Conservation (phyloP, 1,140 invertebrate species). For the Acromyrmex echinatior region DNA sequence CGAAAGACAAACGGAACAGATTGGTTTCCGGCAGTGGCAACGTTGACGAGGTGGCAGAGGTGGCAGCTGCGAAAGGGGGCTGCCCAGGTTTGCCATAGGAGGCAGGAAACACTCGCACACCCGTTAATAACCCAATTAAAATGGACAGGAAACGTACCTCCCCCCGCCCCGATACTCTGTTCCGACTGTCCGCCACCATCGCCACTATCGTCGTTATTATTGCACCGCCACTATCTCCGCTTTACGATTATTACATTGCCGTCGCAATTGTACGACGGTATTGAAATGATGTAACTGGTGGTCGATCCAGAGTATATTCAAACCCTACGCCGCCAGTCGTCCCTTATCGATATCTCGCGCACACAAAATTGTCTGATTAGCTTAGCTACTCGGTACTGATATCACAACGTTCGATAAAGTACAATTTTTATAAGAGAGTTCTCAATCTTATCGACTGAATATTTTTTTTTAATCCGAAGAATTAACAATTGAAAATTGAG, state of each 20-base stretch:
- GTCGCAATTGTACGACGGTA: slow-evolving; percentile 35
- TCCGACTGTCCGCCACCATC: slow-evolving; percentile 25
- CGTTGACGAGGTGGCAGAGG: slow-evolving; percentile 71
- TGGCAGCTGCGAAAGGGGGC: slow-evolving; percentile 75
- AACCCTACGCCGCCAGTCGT: not conserved
- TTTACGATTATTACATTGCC: slow-evolving; percentile 33
- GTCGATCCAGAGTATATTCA: slow-evolving; percentile 1
- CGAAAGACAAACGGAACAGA: slow-evolving; percentile 82
- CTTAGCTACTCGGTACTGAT: not conserved
- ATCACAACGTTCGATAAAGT: not conserved
- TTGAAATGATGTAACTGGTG: slow-evolving; percentile 31
- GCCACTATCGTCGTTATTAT: slow-evolving; percentile 56
- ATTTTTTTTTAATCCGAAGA: not conserved
- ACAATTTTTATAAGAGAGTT: not conserved
- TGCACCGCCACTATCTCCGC: slow-evolving; percentile 5
- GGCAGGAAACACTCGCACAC: slow-evolving; percentile 79
- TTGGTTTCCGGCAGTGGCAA: slow-evolving; percentile 78
- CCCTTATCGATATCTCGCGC: slow-evolving; percentile 34
- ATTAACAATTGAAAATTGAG: not conserved
- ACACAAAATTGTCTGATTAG: not conserved
- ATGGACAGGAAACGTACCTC: slow-evolving; percentile 78
- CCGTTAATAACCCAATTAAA: slow-evolving; percentile 83
- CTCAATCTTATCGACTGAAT: not conserved
- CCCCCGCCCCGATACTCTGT: not conserved
- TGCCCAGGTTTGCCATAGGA: slow-evolving; percentile 76